These are phyloP conservation scores for Drosophila pallidifrons DNA, from an alignment of 1,140 invertebrate species.

Conservation along the genomic window DNA sequence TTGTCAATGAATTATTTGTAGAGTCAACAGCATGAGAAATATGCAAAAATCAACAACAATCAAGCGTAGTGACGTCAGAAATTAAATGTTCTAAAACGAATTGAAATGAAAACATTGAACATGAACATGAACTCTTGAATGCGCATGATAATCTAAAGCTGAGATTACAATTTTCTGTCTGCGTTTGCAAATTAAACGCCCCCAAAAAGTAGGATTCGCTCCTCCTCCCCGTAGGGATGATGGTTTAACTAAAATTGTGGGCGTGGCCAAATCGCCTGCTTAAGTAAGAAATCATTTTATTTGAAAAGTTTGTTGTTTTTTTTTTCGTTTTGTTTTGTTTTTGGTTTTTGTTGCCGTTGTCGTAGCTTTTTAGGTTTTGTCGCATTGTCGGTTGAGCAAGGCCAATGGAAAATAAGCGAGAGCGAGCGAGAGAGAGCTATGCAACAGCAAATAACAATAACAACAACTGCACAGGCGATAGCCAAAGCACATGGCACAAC, in stretches of 20 bases:
- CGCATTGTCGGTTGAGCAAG: conserved; percentile 15
- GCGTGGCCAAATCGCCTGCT: conserved; percentile 65
- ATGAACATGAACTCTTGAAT: not conserved
- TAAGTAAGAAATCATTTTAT: conserved; percentile 80
- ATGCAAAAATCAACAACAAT: not conserved
- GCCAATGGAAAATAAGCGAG: not conserved
- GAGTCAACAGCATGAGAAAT: conserved; percentile 2
- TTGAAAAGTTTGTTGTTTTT: conserved; percentile 64
- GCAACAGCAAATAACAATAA: conserved; percentile 5
- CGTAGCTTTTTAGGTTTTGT: conserved; percentile 33
- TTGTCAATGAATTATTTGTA: conserved; percentile 1
- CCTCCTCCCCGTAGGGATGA: too few species aligned
- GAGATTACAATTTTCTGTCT: conserved; percentile 21
- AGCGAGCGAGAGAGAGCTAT: not conserved
- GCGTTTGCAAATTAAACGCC: conserved; percentile 10
- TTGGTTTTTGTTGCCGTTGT: conserved; percentile 6
- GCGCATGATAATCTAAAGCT: conserved; percentile 5
- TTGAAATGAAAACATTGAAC: not conserved
- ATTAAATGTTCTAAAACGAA: not conserved
- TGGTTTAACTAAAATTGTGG: conserved; percentile 2
- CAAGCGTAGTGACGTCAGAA: not conserved
- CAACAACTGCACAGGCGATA: conserved; percentile 23
- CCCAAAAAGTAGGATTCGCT: not conserved
- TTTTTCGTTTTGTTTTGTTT: too few species aligned
- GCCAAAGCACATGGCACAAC: conserved; percentile 36